Conservation (phyloP, 2,113 vertebrate genomes). For the Vidua chalybeata region DNA sequence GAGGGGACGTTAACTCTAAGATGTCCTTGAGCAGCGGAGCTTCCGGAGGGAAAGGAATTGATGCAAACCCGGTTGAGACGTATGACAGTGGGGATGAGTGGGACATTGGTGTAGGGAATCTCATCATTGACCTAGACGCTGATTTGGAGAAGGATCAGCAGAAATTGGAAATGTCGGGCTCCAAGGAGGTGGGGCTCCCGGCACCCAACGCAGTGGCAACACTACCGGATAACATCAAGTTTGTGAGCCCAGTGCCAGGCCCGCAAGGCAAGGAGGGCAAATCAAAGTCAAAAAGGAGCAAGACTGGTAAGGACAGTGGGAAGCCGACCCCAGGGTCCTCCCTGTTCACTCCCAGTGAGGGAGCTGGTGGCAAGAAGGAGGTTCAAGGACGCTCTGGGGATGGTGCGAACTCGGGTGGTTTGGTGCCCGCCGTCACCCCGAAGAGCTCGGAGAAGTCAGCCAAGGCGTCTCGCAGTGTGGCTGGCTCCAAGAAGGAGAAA, state of each 20-base stretch:
- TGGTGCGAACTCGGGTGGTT: conserved; percentile 74
- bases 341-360: conserved; percentile 80
- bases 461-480: conserved; percentile 87
- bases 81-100: conserved; percentile 99
- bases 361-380: conserved; percentile 88
- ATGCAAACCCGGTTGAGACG: conserved; percentile 99
- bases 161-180: conserved; percentile 99
- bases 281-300: conserved; percentile 98
- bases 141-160: conserved; percentile 98
- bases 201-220: conserved; percentile 94
- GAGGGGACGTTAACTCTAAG: conserved; percentile 96
- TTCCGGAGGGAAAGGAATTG: conserved; percentile 99
- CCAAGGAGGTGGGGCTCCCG: conserved; percentile 92
- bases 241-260: conserved; percentile 95
- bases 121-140: conserved; percentile 99
- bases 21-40: conserved; percentile 99
- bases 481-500: conserved; percentile 94
- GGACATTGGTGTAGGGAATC: conserved; percentile 99
- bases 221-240: conserved; percentile 97
- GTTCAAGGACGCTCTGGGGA: conserved; percentile 88
- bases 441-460: conserved; percentile 91
- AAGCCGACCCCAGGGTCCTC: conserved; percentile 85
- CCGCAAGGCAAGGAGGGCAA: conserved; percentile 98
- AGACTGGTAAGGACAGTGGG: conserved; percentile 96
- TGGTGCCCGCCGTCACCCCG: conserved; percentile 77